These are phyloP conservation scores for Quadroppia sp. DNA, from an alignment of 2,888 invertebrate genomes.

Conservation along the genomic window DNA sequence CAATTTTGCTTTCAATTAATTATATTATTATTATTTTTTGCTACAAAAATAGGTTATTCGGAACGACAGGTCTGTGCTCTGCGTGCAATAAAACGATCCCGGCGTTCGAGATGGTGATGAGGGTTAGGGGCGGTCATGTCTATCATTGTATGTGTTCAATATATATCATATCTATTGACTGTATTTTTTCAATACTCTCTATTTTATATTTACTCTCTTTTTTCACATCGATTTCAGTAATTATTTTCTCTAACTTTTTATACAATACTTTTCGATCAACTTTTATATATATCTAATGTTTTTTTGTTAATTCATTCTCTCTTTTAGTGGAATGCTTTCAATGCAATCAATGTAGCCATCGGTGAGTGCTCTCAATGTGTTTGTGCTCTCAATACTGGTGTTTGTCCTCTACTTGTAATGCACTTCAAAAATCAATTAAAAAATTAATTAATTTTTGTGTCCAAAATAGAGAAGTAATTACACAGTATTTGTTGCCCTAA, in stretches of 20 bases:
- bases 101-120: slow-evolving; percentile 93
- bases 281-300: slow-evolving; percentile 10
- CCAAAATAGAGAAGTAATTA: slow-evolving; percentile 16
- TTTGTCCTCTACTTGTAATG: background rate
- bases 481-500: slow-evolving; percentile 24
- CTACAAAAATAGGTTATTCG: slow-evolving; percentile 45
- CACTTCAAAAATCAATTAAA: slow-evolving; percentile 51
- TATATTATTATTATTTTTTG: background rate
- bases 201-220: background rate
- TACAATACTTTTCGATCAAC: slow-evolving; percentile 17
- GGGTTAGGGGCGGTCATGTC: slow-evolving; percentile 76
- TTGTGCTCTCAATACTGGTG: slow-evolving; percentile 61
- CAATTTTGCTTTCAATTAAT: background rate
- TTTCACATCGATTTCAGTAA: background rate
- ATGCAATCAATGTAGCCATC: slow-evolving; percentile 90
- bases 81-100: slow-evolving; percentile 89
- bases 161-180: too few species aligned
- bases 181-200: too few species aligned
- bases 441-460: slow-evolving; percentile 30
- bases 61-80: slow-evolving; percentile 60
- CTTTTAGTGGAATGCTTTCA: slow-evolving; percentile 62
- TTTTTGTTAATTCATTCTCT: slow-evolving; percentile 11
- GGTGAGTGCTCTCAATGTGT: slow-evolving; percentile 84
- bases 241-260: slow-evolving; percentile 25
- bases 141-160: slow-evolving; percentile 14